Evolutionary conservation across 2,888 invertebrate genomes (phyloP).

Genomic region (Caenorhabditis angaria): DNA sequence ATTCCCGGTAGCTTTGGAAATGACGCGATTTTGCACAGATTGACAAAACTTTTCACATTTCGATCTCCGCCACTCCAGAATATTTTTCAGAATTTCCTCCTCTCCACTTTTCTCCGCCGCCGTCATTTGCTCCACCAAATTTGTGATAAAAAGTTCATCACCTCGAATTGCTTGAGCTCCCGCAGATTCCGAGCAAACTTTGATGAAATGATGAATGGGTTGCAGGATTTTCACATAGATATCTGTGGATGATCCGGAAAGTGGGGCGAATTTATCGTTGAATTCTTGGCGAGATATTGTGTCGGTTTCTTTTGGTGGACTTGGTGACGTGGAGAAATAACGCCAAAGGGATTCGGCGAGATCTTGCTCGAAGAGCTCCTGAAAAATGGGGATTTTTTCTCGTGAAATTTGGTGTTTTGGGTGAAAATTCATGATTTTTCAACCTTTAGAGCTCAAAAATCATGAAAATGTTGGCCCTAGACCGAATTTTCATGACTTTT

Average conservation of each 20-base stretch:
- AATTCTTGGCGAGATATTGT: slow-evolving; percentile 21
- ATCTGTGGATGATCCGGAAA: slow-evolving; percentile 36
- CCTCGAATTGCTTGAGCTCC: slow-evolving; percentile 44
- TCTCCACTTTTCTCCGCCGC: slow-evolving; percentile 26
- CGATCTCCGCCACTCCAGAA: slow-evolving; percentile 22
- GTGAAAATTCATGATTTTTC: background rate
- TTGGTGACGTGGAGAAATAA: slow-evolving; percentile 26
- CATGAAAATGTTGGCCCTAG: background rate
- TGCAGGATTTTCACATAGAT: slow-evolving; percentile 49
- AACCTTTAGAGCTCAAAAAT: background rate
- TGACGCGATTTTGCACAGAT: slow-evolving; percentile 20
- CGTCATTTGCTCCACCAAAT: slow-evolving; percentile 49
- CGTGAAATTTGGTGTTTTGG: background rate
- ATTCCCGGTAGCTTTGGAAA: slow-evolving; percentile 16
- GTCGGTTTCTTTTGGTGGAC: background rate
- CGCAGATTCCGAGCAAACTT: slow-evolving; percentile 57
- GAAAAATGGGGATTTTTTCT: slow-evolving; percentile 6
- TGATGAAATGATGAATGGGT: slow-evolving; percentile 54
- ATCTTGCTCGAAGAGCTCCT: slow-evolving; percentile 41
- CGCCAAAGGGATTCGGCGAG: slow-evolving; percentile 44
- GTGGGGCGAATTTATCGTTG: slow-evolving; percentile 16
- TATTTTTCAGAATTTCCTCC: slow-evolving; percentile 9
- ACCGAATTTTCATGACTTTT: too few relatives aligned
- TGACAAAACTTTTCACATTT: slow-evolving; percentile 31
- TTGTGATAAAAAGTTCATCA: slow-evolving; percentile 49